Evolutionary conservation across 2,888 invertebrate genomes (phyloP), one percentile per base, ranked within the genome.

Genomic region (Sturmia bella): DNA sequence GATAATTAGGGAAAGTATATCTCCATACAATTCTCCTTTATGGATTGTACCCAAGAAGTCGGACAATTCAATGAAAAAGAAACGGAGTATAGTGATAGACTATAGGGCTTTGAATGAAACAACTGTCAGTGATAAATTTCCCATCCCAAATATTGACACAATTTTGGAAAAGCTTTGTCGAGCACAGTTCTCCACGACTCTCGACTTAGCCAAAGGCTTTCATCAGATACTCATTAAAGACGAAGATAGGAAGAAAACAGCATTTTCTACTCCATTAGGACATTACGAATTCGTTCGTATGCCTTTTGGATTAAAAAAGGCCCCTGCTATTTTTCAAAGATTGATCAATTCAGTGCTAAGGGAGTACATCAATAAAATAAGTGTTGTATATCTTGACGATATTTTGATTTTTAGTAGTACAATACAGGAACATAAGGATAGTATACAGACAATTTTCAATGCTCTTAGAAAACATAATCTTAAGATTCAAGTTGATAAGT

Each of bases 251-350:
- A 12, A 50, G 21, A 50, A 43, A n/a, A 50, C 45, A n/a, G n/a
- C n/a, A n/a, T n/a, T n/a, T n/a, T n/a, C n/a, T n/a, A n/a, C n/a
- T n/a, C n/a, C 48, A 19, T 9, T 48, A 11, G 48, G 48, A 19
- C 48, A 54, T 7, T 54, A 32, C 4, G 32, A 54, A 54, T 54
- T 32, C n/a, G 24, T 52, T 3, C n/a, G 69, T 27, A 69, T 57
- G 57, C 69, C 48, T 41, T 69, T 69, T 43, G 68, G 68, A n/a
- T 5, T 57, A 11, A 77, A 84, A 57, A 84, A 83, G 21, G 83
- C 85, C 0, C 84, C 86, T 3, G 83, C 86, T 0, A 86, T 85
- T 0, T 87, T 87, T 19, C 85, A 87, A 74, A 50, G 85, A 4
- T 21, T 85, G n/a, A 86, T 87, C 83, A 78, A 75, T 43, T 21